phyloP scores from a whole-genome alignment of 2,113 vertebrate genomes.

The Crotophaga sulcirostris region DNA sequence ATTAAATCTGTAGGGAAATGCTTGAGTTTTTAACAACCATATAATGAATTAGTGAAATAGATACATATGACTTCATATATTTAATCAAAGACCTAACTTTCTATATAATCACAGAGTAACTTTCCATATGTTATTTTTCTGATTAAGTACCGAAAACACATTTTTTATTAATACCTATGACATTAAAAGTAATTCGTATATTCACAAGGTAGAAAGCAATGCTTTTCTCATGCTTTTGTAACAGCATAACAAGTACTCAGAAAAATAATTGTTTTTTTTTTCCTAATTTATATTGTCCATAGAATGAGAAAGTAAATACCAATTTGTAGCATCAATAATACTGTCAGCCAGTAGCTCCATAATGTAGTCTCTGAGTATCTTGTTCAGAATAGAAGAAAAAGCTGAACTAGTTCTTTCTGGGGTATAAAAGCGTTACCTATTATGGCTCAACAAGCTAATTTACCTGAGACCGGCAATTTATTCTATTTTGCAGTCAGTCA shows the following conservation, averaged over 20 bases:
- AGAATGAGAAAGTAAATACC: neutral
- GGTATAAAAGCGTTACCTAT: rapidly evolving
- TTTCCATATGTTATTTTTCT: neutral
- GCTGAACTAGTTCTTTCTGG: neutral
- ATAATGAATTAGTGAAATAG: neutral
- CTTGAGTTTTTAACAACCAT: neutral
- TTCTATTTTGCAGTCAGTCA: neutral
- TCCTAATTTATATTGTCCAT: neutral
- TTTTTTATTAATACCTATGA: too few species aligned
- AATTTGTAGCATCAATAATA: neutral
- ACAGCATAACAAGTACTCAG: neutral
- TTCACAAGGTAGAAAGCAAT: neutral
- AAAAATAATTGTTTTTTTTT: neutral
- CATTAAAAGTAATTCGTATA: neutral
- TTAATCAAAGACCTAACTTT: neutral
- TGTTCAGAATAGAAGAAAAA: neutral
- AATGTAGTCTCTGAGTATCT: neutral
- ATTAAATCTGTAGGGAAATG: neutral
- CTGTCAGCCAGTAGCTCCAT: neutral
- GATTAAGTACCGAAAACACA: neutral
- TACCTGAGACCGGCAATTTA: neutral
- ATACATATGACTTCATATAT: neutral
- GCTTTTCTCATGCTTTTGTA: neutral
- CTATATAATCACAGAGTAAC: neutral
- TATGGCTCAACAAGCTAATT: neutral